Evolutionary conservation across 37 sponge, comb jelly and placozoan genomes (phyloP).

Genomic region (Haliclona indistincta): DNA sequence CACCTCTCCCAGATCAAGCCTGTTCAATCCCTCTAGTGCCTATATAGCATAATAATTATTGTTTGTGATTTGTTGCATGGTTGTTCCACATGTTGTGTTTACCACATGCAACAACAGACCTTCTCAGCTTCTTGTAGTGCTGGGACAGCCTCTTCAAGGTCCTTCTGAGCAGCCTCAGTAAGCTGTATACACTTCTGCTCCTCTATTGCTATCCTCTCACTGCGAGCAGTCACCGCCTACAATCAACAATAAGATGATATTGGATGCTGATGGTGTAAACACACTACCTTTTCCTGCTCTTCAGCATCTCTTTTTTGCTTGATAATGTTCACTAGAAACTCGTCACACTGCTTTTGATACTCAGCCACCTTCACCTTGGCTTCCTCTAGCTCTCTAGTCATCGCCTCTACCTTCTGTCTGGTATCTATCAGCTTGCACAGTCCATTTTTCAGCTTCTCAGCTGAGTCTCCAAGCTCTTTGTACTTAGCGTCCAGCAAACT

Average conservation of each 20-base stretch:
- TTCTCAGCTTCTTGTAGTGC: conserved; percentile 91
- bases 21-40: conserved; percentile 96
- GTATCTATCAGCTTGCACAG: conserved; percentile 94
- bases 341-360: conserved; percentile 99
- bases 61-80: not conserved
- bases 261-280: not conserved
- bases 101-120: conserved; percentile 9
- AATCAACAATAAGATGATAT: not conserved
- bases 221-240: conserved; percentile 80
- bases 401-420: conserved; percentile 92
- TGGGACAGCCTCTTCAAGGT: conserved; percentile 95
- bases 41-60: conserved; percentile 10
- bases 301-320: conserved; percentile 98
- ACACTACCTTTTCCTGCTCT: conserved; percentile 83
- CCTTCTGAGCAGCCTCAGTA: conserved; percentile 94
- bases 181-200: conserved; percentile 83
- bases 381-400: conserved; percentile 95
- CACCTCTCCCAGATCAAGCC: conserved; percentile 97
- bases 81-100: not conserved
- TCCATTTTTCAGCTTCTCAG: conserved; percentile 90
- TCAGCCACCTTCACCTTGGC: conserved; percentile 85
- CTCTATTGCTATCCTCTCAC: conserved; percentile 98
- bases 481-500: conserved; percentile 91
- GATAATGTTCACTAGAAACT: conserved; percentile 94
- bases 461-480: conserved; percentile 93